These are phyloP conservation scores for Cervus canadensis DNA, from an alignment of 2,113 vertebrate genomes.

Conservation along the genomic window DNA sequence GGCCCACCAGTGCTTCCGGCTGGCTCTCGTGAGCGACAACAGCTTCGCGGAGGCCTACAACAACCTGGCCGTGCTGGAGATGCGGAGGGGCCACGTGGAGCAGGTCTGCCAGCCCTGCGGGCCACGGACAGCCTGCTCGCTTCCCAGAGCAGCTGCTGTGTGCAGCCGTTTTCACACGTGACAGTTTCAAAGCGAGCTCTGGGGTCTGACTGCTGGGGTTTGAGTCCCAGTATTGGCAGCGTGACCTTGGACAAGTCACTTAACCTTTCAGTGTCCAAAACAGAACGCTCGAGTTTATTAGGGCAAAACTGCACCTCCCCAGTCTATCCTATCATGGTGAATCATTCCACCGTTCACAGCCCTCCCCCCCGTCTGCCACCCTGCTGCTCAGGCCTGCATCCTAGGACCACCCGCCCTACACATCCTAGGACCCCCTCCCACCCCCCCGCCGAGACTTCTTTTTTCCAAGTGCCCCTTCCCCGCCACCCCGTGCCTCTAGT, in stretches of 20 bases:
- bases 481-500: fast-evolving
- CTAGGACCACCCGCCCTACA: neutral
- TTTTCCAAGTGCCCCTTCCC: neutral
- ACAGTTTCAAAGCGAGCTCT: neutral
- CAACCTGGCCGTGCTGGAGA: conserved; percentile 95
- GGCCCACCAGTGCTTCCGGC: conserved; percentile 94
- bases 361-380: neutral
- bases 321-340: neutral
- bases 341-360: fast-evolving
- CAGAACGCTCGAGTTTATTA: neutral
- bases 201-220: neutral
- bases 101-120: conserved; percentile 83
- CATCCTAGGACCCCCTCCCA: neutral
- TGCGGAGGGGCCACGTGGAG: conserved; percentile 90
- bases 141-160: neutral
- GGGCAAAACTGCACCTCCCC: neutral
- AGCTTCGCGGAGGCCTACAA: conserved; percentile 95
- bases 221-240: neutral
- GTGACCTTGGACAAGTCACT: neutral
- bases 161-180: fast-evolving
- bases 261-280: neutral
- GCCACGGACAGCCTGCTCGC: fast-evolving
- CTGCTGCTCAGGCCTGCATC: neutral
- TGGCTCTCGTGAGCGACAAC: conserved; percentile 92
- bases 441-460: too few relatives aligned